Conservation (phyloP, 2,797 vertebrate genomes). For the Pangasius larnaudii region DNA sequence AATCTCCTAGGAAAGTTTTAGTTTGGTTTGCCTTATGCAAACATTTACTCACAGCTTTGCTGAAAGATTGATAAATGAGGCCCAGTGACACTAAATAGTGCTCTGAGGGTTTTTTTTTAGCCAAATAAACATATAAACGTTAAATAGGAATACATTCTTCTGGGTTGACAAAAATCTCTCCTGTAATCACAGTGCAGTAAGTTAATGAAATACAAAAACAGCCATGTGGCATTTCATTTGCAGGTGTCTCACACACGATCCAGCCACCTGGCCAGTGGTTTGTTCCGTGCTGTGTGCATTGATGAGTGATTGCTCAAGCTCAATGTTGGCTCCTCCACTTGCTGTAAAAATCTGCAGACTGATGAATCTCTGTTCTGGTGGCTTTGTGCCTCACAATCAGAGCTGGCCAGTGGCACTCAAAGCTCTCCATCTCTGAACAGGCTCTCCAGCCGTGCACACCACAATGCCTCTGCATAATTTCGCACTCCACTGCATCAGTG, state of each 20-base stretch:
- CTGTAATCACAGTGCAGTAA: constrained; percentile 11
- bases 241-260: constrained; percentile 40
- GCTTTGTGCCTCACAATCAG: constrained; percentile 56
- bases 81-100: background rate
- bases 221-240: constrained; percentile 38
- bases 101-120: background rate
- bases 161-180: constrained; percentile 10
- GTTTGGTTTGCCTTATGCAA: background rate
- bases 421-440: constrained; percentile 57
- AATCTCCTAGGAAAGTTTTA: background rate
- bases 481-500: constrained; percentile 45
- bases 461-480: constrained; percentile 56
- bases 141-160: background rate
- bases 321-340: constrained; percentile 63
- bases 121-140: background rate
- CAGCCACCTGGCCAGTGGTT: constrained; percentile 52
- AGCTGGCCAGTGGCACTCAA: constrained; percentile 52
- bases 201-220: constrained; percentile 37
- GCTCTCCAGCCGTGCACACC: constrained; percentile 41
- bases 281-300: constrained; percentile 48
- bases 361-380: constrained; percentile 62
- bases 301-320: constrained; percentile 72
- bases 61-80: background rate
- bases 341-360: constrained; percentile 63
- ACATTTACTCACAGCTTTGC: background rate